Conservation (phyloP, 2,888 invertebrate genomes). For the Drosophila siamana region DNA sequence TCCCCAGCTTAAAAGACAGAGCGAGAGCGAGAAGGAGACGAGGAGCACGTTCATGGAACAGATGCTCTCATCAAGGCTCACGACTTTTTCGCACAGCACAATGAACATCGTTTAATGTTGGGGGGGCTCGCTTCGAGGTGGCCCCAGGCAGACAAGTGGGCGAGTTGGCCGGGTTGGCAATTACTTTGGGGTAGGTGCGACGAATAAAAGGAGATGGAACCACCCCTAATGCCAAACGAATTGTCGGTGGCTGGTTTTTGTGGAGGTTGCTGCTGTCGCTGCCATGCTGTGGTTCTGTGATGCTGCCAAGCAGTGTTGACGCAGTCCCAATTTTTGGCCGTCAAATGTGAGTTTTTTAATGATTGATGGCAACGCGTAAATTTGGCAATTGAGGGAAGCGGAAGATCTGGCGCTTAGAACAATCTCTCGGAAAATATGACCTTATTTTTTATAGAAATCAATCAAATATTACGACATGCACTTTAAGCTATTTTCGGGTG, state of each 20-base stretch:
- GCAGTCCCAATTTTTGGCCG: not conserved
- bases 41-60: conserved; percentile 13
- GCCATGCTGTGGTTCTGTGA: not conserved
- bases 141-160: conserved; percentile 39
- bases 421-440: not conserved
- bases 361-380: not conserved
- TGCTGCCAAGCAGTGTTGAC: not conserved
- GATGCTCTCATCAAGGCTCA: conserved; percentile 46
- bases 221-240: conserved; percentile 62
- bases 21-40: not conserved
- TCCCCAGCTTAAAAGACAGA: not conserved
- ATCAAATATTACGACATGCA: not conserved
- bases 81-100: conserved; percentile 54
- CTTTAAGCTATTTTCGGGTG: not conserved
- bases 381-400: not conserved
- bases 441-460: not conserved
- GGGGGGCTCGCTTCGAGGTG: not conserved
- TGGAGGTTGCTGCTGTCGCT: too few species aligned
- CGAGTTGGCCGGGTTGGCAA: conserved; percentile 17
- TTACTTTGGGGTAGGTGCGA: conserved; percentile 7
- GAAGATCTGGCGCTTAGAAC: too few species aligned
- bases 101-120: conserved; percentile 56
- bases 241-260: conserved; percentile 42
- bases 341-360: not conserved
- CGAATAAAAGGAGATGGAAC: conserved; percentile 17